Percentiles rank a stretch among this genome's conserved stretches.
Conservation (phyloP, 2,797 vertebrate species). For the Leucoraja ocellata region DNA sequence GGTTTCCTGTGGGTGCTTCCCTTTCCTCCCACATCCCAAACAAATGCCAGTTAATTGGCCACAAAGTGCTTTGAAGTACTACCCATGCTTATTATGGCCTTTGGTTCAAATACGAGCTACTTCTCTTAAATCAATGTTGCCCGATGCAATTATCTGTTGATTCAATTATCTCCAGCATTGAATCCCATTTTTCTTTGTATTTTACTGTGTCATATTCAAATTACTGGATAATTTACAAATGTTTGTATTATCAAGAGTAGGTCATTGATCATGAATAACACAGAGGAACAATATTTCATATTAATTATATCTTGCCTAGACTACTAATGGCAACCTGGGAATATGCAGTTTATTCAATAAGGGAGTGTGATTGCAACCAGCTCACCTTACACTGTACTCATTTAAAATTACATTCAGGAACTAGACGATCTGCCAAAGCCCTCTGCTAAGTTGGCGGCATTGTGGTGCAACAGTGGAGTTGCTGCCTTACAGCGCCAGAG, state of each 20-base stretch:
- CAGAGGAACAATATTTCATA: not conserved
- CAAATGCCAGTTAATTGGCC: too few relatives aligned
- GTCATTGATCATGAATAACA: not conserved
- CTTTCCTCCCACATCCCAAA: too few relatives aligned
- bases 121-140: not conserved
- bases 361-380: not conserved
- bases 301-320: not conserved
- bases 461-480: too few relatives aligned
- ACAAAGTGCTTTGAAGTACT: not conserved
- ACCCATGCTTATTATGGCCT: not conserved
- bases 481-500: too few relatives aligned
- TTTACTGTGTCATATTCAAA: not conserved
- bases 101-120: not conserved
- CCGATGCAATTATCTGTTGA: not conserved
- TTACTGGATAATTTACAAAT: not conserved
- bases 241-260: not conserved
- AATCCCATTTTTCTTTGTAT: not conserved
- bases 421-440: not conserved
- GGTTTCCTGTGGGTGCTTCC: too few relatives aligned
- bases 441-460: not conserved
- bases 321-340: not conserved
- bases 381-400: not conserved
- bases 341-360: not conserved
- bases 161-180: not conserved
- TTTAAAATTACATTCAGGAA: not conserved